Evolutionary conservation across 2,113 vertebrate genomes (phyloP).

Genomic region (Rhipidura dahli): DNA sequence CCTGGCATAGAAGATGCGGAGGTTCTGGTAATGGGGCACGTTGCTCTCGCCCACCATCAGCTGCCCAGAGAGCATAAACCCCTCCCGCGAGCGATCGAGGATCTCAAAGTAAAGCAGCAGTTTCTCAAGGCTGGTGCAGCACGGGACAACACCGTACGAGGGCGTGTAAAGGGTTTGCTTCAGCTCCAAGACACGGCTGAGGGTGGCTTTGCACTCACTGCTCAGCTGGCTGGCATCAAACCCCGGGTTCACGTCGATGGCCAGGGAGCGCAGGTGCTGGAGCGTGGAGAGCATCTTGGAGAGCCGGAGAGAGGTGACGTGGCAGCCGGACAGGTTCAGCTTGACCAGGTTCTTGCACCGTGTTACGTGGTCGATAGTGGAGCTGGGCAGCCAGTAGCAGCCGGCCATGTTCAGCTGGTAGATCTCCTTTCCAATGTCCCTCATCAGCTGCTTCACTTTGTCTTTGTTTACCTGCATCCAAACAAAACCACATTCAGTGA

Average conservation of each 20-base stretch:
- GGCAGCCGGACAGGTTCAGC: slow-evolving; percentile 90
- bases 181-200: slow-evolving; percentile 85
- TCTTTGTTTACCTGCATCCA: slow-evolving; percentile 80
- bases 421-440: slow-evolving; percentile 80
- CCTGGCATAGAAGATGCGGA: slow-evolving; percentile 89
- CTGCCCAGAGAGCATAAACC: slow-evolving; percentile 86
- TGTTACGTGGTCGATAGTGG: slow-evolving; percentile 80
- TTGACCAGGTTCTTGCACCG: slow-evolving; percentile 85
- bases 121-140: slow-evolving; percentile 89
- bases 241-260: slow-evolving; percentile 85
- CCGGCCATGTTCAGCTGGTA: slow-evolving; percentile 88
- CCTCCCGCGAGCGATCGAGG: slow-evolving; percentile 87
- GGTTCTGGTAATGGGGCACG: slow-evolving; percentile 93
- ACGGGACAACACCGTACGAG: slow-evolving; percentile 91
- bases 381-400: slow-evolving; percentile 90
- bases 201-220: slow-evolving; percentile 85
- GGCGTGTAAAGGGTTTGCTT: slow-evolving; percentile 91
- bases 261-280: slow-evolving; percentile 81
- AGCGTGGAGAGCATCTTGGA: slow-evolving; percentile 87
- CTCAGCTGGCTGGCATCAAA: slow-evolving; percentile 88
- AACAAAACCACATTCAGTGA: neutral
- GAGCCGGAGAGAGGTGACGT: slow-evolving; percentile 84
- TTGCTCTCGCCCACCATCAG: slow-evolving; percentile 98
- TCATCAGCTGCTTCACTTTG: slow-evolving; percentile 80
- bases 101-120: slow-evolving; percentile 93